Conservation (phyloP, 2,113 vertebrate genomes). For the Ploceus nigricollis region DNA sequence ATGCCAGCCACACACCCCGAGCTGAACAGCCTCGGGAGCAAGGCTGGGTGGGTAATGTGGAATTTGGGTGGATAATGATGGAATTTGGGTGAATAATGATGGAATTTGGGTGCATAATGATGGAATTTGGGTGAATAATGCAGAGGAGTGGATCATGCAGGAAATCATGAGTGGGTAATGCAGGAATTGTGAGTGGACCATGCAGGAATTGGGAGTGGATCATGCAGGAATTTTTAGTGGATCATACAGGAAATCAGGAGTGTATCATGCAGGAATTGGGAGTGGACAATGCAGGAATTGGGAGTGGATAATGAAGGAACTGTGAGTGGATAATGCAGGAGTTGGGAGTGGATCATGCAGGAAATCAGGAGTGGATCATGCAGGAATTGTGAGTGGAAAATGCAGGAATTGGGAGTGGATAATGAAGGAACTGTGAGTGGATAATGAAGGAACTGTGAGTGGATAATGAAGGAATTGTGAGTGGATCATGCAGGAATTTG, state of each 20-base stretch:
- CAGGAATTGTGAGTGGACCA: background rate
- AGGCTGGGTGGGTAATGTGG: background rate
- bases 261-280: too few relatives aligned
- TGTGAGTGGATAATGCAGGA: background rate
- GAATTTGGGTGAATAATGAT: background rate
- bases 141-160: background rate
- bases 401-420: background rate
- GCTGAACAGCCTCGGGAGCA: fast-evolving
- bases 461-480: fast-evolving
- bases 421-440: background rate
- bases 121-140: background rate
- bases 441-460: fast-evolving
- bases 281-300: too few relatives aligned
- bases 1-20: background rate
- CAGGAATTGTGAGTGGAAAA: too few relatives aligned
- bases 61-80: background rate
- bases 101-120: background rate
- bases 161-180: background rate
- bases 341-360: too few relatives aligned
- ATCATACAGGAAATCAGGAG: too few relatives aligned
- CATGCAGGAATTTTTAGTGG: too few relatives aligned
- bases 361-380: background rate
- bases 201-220: background rate
- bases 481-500: fast-evolving
- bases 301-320: fast-evolving